Base-by-base conservation (phyloP, 2,113 vertebrate genomes). In the Ardeotis arabs region DNA sequence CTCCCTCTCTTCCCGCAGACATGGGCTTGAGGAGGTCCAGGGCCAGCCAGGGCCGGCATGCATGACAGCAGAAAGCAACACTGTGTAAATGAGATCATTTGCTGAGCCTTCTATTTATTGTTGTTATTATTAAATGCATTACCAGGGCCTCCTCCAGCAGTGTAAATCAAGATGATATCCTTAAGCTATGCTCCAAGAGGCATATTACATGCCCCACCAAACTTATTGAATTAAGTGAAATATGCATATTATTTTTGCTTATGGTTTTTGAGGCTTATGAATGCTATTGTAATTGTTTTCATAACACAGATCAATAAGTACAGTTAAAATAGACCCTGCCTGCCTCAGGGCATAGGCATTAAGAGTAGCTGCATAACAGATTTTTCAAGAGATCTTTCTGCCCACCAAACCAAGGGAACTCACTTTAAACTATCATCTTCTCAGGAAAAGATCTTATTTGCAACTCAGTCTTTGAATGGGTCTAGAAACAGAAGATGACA, bases 281-380 rank as follows among this genome's bases (percentile, higher is more conserved):
- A 92, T 73, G 80, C 31, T 79, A 41, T 59, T 27, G 24, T 72
- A 95, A 94, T 84, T 89, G 80, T 91, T 94, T 93, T 79, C 69
- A 69, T 94, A 89, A 91, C 84, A 89, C 86, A 90, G 80, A 95
- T 84, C 90, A 89, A 73, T 93, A 90, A 93, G 68, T 79, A 90
- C n/a, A 83, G 28, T 52, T 73, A 75, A 92, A 95, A 80, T 13
- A 80, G 75, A 53, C 49, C 66, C 47, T 86, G 56, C 14, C 39
- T 81, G 49, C 73, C 73, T n/a, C 60, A 60, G 76, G 88, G 81
- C 14, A 76, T 16, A 91, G 45, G 18, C 45, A 84, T 72, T 78
- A 78, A 84, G 49, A 78, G 64, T 63, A 77, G 67, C 50, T 53
- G 53, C 22, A 41, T 76, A 91, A 69, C 22, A 69, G 70, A 41